Evolutionary conservation across 2,888 invertebrate genomes (phyloP).

Genomic region (Stenotaenia linearis): DNA sequence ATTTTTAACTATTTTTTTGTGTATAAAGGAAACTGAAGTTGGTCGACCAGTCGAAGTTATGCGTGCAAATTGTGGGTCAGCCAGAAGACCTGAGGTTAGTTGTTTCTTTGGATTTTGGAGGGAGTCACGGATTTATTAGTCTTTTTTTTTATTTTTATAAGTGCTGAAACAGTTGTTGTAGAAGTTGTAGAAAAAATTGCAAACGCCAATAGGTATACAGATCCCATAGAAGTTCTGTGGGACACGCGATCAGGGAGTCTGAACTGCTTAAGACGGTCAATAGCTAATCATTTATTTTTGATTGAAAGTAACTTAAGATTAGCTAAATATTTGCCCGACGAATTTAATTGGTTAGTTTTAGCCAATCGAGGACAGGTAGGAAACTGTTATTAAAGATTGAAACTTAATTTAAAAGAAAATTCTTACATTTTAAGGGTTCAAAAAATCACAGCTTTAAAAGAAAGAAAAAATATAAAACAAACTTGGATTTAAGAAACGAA

Average conservation of each 20-base stretch:
- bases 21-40: conserved; percentile 43
- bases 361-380: not conserved
- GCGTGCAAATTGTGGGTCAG: conserved; percentile 43
- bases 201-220: not conserved
- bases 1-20: not conserved
- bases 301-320: not conserved
- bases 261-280: not conserved
- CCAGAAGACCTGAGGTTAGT: conserved; percentile 43
- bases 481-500: conserved; percentile 43
- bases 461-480: conserved; percentile 39
- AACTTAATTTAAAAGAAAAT: not conserved
- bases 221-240: not conserved
- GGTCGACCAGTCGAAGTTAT: conserved; percentile 40
- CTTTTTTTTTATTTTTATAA: not conserved
- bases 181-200: not conserved
- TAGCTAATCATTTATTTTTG: not conserved
- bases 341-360: not conserved
- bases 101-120: not conserved
- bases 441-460: conserved; percentile 38
- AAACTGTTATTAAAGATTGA: not conserved
- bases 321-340: not conserved
- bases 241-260: not conserved
- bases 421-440: not conserved
- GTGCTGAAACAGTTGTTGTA: not conserved
- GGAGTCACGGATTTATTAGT: too few relatives aligned